Evolutionary conservation across 2,888 invertebrate species (phyloP).

Genomic region (Diplazon laetatorius): DNA sequence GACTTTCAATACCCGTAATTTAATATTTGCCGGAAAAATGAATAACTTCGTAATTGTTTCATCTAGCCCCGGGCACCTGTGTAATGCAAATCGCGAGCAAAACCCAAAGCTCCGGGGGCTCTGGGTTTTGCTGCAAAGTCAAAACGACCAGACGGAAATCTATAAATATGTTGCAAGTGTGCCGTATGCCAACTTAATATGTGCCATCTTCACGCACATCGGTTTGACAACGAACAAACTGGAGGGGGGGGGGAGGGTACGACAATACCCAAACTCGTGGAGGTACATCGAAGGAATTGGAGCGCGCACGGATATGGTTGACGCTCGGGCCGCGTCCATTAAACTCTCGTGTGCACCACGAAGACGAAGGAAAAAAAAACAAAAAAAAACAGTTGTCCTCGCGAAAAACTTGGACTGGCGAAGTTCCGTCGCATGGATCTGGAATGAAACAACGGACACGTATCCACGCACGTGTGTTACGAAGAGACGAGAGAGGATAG

Average conservation of each 20-base stretch:
- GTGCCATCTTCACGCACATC: too few relatives aligned
- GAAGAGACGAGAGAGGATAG: too few relatives aligned
- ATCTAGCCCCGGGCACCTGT: neutral
- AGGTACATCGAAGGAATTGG: constrained; percentile 71
- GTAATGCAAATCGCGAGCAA: neutral
- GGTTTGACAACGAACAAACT: too few relatives aligned
- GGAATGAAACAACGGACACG: constrained; percentile 25
- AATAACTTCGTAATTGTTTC: neutral
- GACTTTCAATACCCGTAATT: neutral
- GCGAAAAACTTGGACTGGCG: constrained; percentile 62
- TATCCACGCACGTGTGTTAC: constrained; percentile 7
- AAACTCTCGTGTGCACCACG: constrained; percentile 66
- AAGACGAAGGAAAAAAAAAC: constrained; percentile 60
- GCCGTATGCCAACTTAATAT: too few relatives aligned
- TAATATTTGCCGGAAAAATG: neutral
- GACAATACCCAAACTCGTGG: too few relatives aligned
- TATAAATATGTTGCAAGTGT: too few relatives aligned
- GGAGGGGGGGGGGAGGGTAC: too few relatives aligned
- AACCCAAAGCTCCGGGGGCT: too few relatives aligned
- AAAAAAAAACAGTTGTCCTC: constrained; percentile 69
- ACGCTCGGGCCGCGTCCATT: constrained; percentile 67
- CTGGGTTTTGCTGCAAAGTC: too few relatives aligned
- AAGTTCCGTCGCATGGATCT: neutral
- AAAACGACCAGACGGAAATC: too few relatives aligned
- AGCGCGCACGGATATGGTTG: constrained; percentile 72